Base-by-base conservation (phyloP, 2,113 vertebrate genomes). In the Percina caprodes region DNA sequence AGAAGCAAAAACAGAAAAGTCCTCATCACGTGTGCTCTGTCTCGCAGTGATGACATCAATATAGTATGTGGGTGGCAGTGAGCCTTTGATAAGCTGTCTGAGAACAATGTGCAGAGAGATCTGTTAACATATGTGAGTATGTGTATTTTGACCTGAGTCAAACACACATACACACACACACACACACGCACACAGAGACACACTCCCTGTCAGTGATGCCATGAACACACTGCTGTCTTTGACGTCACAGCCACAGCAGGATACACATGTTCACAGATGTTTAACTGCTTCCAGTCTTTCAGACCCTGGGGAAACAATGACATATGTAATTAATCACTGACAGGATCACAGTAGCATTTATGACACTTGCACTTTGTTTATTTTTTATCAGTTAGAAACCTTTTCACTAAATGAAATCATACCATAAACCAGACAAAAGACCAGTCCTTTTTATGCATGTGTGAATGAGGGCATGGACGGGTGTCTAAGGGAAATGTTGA, bases 21-120 rank as follows among this genome's bases (percentile, higher is more conserved):
- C 76, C 70, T 77, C 24, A 68, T 68, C 30, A 11, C 1, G 39
- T 35, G 2, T 14, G 73, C 56, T 86, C 75, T 23, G 79, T 88
- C 82, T 89, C 46, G 23, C 67, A 73, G 62, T 85, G 78, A 91
- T 94, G 93, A 94, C 91, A 93, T 94, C 92, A 95, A 77, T 72
- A 76, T 26, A 90, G 86, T 62, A 91, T 89, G 89, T 45, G 73
- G 90, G 90, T 93, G 90, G 90, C 89, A 23, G 65, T 23, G 79
- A 70, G 86, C 79, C 79, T 68, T 21, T 85, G 90, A 90, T 76
- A 79, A 84, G 82, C 82, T 69, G 87, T 87, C 90, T 92, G 88
- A 88, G 76, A 91, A 84, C 80, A 89, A 88, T 76, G 63, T 74
- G 79, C 77, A 73, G 65, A 77, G 59, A 72, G 79, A 67, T 79